Base-by-base conservation (phyloP, 2,113 vertebrate genomes). In the Prunella himalayana region DNA sequence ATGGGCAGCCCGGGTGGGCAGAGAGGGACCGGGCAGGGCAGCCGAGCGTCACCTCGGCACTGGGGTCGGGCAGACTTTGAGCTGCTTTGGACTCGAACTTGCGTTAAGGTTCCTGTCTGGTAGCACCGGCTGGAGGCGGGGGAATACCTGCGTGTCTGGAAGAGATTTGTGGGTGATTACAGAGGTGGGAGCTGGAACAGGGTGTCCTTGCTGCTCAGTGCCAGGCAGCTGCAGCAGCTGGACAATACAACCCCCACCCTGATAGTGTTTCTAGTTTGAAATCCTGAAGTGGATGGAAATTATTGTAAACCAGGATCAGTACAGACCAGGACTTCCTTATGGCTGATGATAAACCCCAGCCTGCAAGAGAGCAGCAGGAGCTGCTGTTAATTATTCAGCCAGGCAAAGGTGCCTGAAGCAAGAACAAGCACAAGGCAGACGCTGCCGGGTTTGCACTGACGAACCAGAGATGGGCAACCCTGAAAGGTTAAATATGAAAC, bases 31-130 rank as follows among this genome's bases (percentile, higher is more conserved):
- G 57, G 33, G 73, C 49, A 22, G 44, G 30, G 59, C 53, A 37
- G n/a, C 33, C n/a, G 17, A 45, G 17, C 7, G 16, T 33, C 49
- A 5, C n/a, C 25, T 31, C 2, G 15, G 19, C 4, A 0, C 1
- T 0, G 51, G 12, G n/a, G 27, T 16, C 64, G 7, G 30, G 76
- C 35, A 6, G 66, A 21, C 47, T 28, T 25, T 0, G 9, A 33
- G 63, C 39, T 9, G 47, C 57, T 30, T 28, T 14, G 15, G 50
- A 9, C 30, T 42, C 3, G 0, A 57, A n/a, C 23, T 56, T 22
- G 37, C 1, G 1, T 6, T 13, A 2, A 10, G 33, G 2, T 10
- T 85, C 68, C 25, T 45, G 51, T 25, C 35, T 15, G 75, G 44
- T 20, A 41, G 49, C 37, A 42, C 12, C 20, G n/a, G 30, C 15